A percentile compares a stretch with the other conserved stretches of the same genome.
Evolutionary conservation across 2,888 invertebrate species (phyloP).

Genomic region (Drosophila putrida): DNA sequence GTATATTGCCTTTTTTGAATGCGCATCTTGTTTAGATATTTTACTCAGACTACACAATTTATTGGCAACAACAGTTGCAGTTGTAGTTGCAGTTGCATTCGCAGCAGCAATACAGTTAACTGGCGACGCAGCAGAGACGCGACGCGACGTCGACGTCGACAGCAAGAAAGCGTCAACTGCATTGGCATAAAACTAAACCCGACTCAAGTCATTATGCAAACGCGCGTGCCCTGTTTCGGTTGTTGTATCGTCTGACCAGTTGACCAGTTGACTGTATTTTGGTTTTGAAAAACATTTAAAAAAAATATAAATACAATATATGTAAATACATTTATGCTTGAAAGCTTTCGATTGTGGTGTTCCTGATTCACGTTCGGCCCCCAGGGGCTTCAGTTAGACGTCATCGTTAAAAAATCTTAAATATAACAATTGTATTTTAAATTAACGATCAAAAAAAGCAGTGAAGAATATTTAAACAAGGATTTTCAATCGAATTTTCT

Average conservation of each 20-base stretch:
- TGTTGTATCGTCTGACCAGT: slow-evolving; percentile 68
- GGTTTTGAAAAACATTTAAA: slow-evolving; percentile 15
- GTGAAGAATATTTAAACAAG: slow-evolving; percentile 27
- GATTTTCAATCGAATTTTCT: slow-evolving; percentile 3
- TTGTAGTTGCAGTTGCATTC: slow-evolving; percentile 3
- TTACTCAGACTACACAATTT: slow-evolving; percentile 7
- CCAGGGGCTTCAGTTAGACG: slow-evolving; percentile 1
- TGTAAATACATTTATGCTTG: no score
- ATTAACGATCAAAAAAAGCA: slow-evolving; percentile 35
- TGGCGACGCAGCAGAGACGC: slow-evolving; percentile 23
- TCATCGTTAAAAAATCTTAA: slow-evolving; percentile 18
- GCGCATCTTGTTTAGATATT: slow-evolving; percentile 39
- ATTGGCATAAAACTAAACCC: slow-evolving; percentile 77
- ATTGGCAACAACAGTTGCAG: slow-evolving; percentile 12
- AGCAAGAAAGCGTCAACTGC: slow-evolving; percentile 51
- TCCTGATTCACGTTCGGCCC: slow-evolving; percentile 7
- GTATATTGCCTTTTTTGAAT: slow-evolving; percentile 5
- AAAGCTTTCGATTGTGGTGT: slow-evolving; percentile 19
- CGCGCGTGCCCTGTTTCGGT: slow-evolving; percentile 80
- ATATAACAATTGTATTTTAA: slow-evolving; percentile 34
- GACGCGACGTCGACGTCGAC: no score
- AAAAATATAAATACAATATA: slow-evolving; percentile 1
- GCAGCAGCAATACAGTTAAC: slow-evolving; percentile 26
- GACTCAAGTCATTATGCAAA: slow-evolving; percentile 80
- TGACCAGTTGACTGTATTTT: slow-evolving; percentile 17